Evolutionary conservation across 2,113 vertebrate genomes (phyloP).

Genomic region (Lepidothrix coronata): DNA sequence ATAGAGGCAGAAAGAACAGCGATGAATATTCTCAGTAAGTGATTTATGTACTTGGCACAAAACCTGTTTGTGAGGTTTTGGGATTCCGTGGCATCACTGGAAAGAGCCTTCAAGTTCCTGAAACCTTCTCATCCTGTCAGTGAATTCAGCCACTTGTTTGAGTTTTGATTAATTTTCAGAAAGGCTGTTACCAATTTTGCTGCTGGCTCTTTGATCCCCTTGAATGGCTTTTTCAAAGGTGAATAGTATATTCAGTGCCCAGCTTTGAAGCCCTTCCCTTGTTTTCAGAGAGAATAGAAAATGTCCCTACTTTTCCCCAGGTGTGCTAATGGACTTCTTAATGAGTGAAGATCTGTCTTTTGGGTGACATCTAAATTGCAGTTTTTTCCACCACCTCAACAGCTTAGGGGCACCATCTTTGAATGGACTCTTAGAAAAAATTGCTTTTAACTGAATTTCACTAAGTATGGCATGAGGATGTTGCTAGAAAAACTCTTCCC

Average conservation of each 20-base stretch:
- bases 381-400: neutral
- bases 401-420: neutral
- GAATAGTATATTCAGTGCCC: neutral
- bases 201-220: neutral
- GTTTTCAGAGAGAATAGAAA: neutral
- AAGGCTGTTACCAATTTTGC: neutral
- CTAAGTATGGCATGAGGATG: neutral
- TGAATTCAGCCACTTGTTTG: neutral
- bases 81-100: neutral
- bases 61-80: neutral
- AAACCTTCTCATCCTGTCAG: neutral
- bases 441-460: neutral
- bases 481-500: neutral
- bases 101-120: neutral
- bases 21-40: neutral
- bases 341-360: neutral
- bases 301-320: neutral
- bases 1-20: neutral
- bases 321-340: conserved; percentile 10
- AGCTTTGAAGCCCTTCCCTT: neutral
- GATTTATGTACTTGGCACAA: neutral
- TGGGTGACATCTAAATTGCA: neutral
- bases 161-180: conserved; percentile 10
- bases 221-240: neutral
- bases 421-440: neutral